A percentile compares a stretch with the other conserved stretches of the same genome.
Conservation (phyloP, 2,113 vertebrate genomes). For the Loxodonta africana region DNA sequence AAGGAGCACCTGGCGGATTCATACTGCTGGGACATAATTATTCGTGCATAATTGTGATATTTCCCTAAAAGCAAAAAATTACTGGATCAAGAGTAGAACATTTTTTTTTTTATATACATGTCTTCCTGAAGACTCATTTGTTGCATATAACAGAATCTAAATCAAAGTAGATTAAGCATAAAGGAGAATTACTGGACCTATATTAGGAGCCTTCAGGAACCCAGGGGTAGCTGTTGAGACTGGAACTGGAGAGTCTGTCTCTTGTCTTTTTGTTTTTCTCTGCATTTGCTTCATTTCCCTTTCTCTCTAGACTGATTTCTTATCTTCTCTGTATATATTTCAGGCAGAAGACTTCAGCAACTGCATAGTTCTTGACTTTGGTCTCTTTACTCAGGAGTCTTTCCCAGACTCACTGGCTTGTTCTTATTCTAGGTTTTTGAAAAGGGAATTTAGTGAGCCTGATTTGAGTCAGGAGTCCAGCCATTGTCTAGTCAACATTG, state of each 20-base stretch:
- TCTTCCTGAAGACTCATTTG: constrained; percentile 26
- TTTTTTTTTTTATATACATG: not conserved
- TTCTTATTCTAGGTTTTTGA: not conserved
- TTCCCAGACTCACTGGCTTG: not conserved
- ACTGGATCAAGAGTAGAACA: not conserved
- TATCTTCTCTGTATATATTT: not conserved
- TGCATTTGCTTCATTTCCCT: not conserved
- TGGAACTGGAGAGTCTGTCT: not conserved
- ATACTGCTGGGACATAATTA: not conserved
- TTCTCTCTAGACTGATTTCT: not conserved
- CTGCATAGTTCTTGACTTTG: not conserved
- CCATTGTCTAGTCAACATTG: not conserved
- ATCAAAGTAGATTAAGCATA: not conserved
- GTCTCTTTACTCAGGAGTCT: not conserved
- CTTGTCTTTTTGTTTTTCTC: not conserved
- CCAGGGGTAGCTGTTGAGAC: not conserved
- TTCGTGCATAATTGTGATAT: constrained; percentile 37
- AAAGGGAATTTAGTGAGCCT: not conserved
- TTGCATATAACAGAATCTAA: not conserved
- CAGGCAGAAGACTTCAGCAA: not conserved
- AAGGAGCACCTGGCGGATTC: no score
- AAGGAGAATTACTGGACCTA: not conserved
- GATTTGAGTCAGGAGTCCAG: not conserved
- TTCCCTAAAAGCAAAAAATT: constrained; percentile 40
- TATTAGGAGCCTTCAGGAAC: not conserved